phyloP scores from a whole-genome alignment of 2,113 vertebrate genomes.

The Onychorhynchus coronatus region DNA sequence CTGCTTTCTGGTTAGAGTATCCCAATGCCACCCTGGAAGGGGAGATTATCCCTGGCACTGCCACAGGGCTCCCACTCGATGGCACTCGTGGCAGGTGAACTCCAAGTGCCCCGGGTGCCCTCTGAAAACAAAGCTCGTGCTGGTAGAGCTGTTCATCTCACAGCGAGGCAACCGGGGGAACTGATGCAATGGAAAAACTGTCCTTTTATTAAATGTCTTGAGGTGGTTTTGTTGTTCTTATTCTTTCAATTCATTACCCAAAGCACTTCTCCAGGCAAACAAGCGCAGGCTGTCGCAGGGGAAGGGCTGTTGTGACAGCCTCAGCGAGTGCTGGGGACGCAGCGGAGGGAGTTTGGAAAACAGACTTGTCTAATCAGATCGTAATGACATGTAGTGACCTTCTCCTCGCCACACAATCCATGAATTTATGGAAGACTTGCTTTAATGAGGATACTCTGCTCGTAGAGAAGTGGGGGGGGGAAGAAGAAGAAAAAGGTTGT shows the following conservation, averaged over 20 bases:
- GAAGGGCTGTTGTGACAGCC: background rate
- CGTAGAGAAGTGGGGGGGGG: background rate
- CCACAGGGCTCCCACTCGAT: background rate
- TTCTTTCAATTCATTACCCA: background rate
- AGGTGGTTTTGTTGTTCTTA: no score
- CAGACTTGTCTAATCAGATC: background rate
- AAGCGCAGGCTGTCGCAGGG: rapidly evolving
- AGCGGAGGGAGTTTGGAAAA: background rate
- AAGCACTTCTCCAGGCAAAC: background rate
- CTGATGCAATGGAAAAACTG: background rate
- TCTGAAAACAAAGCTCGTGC: background rate
- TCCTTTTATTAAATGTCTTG: no score
- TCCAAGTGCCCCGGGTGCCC: no score
- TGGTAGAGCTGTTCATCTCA: background rate
- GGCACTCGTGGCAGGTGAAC: background rate
- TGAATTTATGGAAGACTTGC: background rate
- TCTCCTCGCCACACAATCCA: background rate
- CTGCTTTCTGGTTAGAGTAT: background rate
- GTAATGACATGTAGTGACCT: background rate
- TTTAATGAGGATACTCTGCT: background rate
- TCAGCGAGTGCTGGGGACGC: background rate
- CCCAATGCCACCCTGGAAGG: background rate
- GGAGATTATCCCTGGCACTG: background rate
- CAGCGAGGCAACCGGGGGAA: background rate
- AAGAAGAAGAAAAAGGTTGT: background rate